A percentile compares a stretch with the other conserved stretches of the same genome.
phyloP scores from a whole-genome alignment of 2,888 invertebrate genomes.

The Aricia artaxerxes region DNA sequence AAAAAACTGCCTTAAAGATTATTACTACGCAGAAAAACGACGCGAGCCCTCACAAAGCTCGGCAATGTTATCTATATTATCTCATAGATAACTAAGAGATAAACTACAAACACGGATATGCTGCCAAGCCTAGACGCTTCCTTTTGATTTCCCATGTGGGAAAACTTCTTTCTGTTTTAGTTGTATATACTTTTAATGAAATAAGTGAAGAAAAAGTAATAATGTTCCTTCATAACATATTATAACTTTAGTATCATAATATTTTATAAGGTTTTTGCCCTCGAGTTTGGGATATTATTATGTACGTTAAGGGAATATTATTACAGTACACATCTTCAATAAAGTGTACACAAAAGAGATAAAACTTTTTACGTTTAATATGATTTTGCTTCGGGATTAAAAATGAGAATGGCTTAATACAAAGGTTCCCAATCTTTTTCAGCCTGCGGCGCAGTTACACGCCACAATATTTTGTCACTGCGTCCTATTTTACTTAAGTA shows the following conservation, averaged over 20 bases:
- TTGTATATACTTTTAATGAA: not conserved
- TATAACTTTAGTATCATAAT: conserved; percentile 3
- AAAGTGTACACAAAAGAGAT: not conserved
- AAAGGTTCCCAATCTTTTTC: too few relatives aligned
- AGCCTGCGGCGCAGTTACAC: too few relatives aligned
- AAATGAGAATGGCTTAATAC: too few relatives aligned
- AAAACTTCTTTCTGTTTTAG: conserved; percentile 7
- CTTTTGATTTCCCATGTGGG: not conserved
- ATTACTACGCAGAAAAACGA: too few relatives aligned
- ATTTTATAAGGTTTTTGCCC: conserved; percentile 5
- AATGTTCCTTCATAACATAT: not conserved
- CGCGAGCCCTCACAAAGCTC: too few relatives aligned
- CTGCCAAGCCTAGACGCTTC: not conserved
- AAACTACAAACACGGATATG: conserved; percentile 1
- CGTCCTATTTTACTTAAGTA: too few relatives aligned
- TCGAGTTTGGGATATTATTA: not conserved
- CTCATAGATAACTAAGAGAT: not conserved
- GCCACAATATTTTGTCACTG: too few relatives aligned
- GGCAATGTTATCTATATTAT: not conserved
- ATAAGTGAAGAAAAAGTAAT: conserved; percentile 8
- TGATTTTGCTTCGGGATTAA: not conserved
- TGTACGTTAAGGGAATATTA: not conserved
- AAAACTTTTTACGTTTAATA: not conserved
- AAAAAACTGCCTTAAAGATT: too few relatives aligned
- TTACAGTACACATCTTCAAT: not conserved